Base-by-base conservation (phyloP, 2,113 vertebrate species). In the Pelobates fuscus region DNA sequence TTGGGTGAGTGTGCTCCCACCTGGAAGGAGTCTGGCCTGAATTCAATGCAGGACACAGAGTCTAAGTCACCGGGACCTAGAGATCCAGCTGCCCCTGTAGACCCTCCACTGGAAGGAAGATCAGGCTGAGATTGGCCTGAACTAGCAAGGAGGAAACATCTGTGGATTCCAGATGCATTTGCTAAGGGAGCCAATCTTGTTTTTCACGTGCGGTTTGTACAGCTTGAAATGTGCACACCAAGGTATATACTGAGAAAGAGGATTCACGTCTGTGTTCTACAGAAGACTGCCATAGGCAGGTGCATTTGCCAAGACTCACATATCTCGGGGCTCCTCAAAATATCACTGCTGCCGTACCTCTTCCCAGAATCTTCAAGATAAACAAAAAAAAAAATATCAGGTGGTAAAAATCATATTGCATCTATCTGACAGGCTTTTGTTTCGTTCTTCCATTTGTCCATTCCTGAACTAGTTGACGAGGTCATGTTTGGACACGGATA, bases 131-230 rank as follows among this genome's bases (percentile, higher is more conserved):
- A 32, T 26, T 14, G 62, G 72, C 52, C 62, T 20, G 49, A 15
- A 43, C 62, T 17, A 58, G 71, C 23, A 25, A 55, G 23, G 23
- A 94, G 94, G 93, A 96, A 95, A 96, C 94, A 95, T 96, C 95
- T 97, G 96, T 89, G 92, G 95, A 97, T 98, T 97, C 95, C 96
- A 98, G 94, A 94, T 92, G 63, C 82, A 85, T 94, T 95, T 86
- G 90, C 94, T 98, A 97, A 98, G 81, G 89, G 85, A 84, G 82
- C 81, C 85, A 85, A 88, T 86, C 81, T 85, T 84, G 86, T 84
- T 85, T 87, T 86, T 83, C 87, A 88, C 84, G 84, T 81, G 84
- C 78, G 78, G 82, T 81, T 85, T 80, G 87, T 88, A 88, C 58
- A 67, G 88, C 89, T 84, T 86, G 83, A 75, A 46, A 67, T 55